Conservation (phyloP, 2,888 invertebrate genomes). For the Thumatha senex region DNA sequence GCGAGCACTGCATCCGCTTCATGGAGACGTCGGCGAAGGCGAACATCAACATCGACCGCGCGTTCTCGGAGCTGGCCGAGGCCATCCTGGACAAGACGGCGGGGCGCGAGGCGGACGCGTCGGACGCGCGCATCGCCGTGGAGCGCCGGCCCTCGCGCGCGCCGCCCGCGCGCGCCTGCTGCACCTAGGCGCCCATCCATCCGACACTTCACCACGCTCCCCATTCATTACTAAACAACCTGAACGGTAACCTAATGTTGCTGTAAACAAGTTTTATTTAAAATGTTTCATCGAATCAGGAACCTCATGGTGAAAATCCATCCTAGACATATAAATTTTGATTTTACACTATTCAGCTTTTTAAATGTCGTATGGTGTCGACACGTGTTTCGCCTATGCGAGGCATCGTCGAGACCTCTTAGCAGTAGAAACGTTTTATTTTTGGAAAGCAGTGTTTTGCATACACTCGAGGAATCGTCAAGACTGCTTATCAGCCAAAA, state of each 20-base stretch:
- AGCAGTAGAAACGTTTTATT: too few relatives aligned
- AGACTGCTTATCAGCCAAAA: too few relatives aligned
- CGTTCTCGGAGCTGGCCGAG: constrained; percentile 97
- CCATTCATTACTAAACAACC: neutral
- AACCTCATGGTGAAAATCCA: too few relatives aligned
- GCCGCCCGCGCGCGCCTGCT: constrained; percentile 82
- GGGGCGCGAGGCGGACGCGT: constrained; percentile 89
- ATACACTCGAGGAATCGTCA: too few relatives aligned
- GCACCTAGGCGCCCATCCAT: constrained; percentile 51
- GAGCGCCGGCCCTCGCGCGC: constrained; percentile 88
- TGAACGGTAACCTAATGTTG: neutral
- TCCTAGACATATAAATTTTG: too few relatives aligned
- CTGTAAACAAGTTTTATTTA: neutral
- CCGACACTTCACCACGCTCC: neutral
- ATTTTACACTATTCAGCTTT: too few relatives aligned
- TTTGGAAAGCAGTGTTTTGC: too few relatives aligned
- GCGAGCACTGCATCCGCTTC: constrained; percentile 97
- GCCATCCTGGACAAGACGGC: constrained; percentile 97
- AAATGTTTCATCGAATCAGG: too few relatives aligned
- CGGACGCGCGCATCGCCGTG: constrained; percentile 82
- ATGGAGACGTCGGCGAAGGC: constrained; percentile 99
- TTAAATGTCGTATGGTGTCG: too few relatives aligned
- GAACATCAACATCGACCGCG: constrained; percentile 97
- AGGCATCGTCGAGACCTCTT: too few relatives aligned
- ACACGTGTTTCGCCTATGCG: too few relatives aligned